Evolutionary conservation across 2,888 invertebrate genomes (phyloP).

Genomic region (Selenia dentaria): DNA sequence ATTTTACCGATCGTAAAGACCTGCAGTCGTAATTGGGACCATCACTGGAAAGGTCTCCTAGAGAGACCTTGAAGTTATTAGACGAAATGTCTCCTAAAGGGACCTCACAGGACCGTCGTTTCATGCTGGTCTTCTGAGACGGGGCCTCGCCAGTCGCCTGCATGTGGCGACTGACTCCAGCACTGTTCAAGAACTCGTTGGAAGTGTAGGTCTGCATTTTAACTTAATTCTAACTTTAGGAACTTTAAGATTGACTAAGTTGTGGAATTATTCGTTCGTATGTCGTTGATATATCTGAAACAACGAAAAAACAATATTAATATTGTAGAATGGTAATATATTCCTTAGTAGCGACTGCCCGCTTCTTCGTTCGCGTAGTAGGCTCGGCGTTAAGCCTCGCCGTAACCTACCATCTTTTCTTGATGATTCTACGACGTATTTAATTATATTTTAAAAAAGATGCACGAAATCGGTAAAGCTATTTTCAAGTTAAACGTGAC

Average conservation of each 20-base stretch:
- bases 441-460: too few relatives aligned
- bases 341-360: too few relatives aligned
- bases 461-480: too few relatives aligned
- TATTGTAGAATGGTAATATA: too few relatives aligned
- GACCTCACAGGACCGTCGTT: constrained; percentile 75
- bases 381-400: too few relatives aligned
- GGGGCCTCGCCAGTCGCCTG: constrained; percentile 78
- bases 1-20: constrained; percentile 66
- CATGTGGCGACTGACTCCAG: constrained; percentile 78
- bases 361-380: too few relatives aligned
- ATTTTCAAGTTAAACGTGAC: too few relatives aligned
- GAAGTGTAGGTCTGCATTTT: constrained; percentile 73
- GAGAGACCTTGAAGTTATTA: constrained; percentile 76
- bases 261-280: constrained; percentile 75
- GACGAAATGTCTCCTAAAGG: constrained; percentile 76
- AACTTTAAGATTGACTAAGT: constrained; percentile 75
- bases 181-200: constrained; percentile 75
- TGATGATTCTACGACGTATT: too few relatives aligned
- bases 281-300: constrained; percentile 64
- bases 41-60: constrained; percentile 69
- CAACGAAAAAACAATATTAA: constrained; percentile 48
- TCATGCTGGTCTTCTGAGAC: constrained; percentile 77
- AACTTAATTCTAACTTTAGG: constrained; percentile 62
- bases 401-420: too few relatives aligned
- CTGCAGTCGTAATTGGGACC: constrained; percentile 63